These are phyloP conservation scores for Psix sp. DNA, from an alignment of 1,140 invertebrate species.

Conservation along the genomic window DNA sequence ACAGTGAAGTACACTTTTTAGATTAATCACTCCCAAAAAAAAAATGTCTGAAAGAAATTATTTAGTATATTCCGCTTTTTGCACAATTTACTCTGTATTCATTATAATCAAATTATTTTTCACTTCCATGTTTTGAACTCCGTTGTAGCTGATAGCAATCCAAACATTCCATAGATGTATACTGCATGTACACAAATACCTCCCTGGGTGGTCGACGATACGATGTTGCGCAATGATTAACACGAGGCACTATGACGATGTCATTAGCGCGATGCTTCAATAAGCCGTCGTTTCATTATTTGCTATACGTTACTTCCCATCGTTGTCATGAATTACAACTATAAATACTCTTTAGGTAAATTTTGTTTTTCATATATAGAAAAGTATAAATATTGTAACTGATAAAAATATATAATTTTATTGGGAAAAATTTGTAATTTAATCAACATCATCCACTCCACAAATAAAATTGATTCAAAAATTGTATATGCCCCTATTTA, in stretches of 20 bases:
- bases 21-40: no score
- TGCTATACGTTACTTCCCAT: constrained; percentile 63
- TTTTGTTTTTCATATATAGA: no score
- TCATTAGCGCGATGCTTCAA: constrained; percentile 67
- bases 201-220: constrained; percentile 59
- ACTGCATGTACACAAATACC: constrained; percentile 26
- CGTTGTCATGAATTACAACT: constrained; percentile 36
- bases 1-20: no score
- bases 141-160: constrained; percentile 23
- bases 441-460: no score
- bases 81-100: constrained; percentile 8
- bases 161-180: constrained; percentile 17
- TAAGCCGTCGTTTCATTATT: constrained; percentile 70
- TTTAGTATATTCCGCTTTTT: constrained; percentile 2
- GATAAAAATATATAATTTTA: no score
- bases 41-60: no score
- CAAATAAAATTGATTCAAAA: no score
- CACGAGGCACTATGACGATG: constrained; percentile 48
- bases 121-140: constrained; percentile 23
- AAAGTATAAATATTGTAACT: no score
- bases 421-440: no score
- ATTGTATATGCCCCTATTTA: no score
- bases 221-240: constrained; percentile 67
- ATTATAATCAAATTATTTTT: constrained; percentile 40
- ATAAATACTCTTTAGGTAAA: constrained; percentile 43